Evolutionary conservation across 2,797 vertebrate genomes (phyloP).

Genomic region (Scyliorhinus canicula): DNA sequence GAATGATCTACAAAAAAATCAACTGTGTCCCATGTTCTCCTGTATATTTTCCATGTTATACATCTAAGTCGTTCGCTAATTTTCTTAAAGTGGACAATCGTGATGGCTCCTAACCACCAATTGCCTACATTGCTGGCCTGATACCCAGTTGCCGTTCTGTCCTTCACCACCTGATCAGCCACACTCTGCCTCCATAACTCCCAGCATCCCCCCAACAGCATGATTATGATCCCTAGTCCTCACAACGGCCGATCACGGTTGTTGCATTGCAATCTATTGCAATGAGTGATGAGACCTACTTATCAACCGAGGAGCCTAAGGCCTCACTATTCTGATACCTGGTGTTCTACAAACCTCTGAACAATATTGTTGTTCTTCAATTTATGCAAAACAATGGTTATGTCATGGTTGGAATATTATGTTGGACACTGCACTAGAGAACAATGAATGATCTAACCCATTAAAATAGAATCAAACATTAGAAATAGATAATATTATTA

Average conservation of each 20-base stretch:
- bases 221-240: background rate
- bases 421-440: background rate
- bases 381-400: background rate
- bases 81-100: background rate
- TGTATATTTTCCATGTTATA: background rate
- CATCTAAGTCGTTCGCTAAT: background rate
- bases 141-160: background rate
- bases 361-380: background rate
- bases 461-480: too few relatives aligned
- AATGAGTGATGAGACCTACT: background rate
- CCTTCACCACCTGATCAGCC: background rate
- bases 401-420: background rate
- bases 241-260: too few relatives aligned
- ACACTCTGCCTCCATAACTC: background rate
- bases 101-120: background rate
- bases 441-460: background rate
- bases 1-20: background rate
- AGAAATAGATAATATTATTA: too few relatives aligned
- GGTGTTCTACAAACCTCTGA: too few relatives aligned
- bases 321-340: too few relatives aligned
- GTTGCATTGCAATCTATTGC: background rate
- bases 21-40: background rate
- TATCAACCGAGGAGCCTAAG: too few relatives aligned
- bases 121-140: background rate
- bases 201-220: background rate